Base-by-base conservation (phyloP, 2,113 vertebrate species). In the Mormyrus iriodes region DNA sequence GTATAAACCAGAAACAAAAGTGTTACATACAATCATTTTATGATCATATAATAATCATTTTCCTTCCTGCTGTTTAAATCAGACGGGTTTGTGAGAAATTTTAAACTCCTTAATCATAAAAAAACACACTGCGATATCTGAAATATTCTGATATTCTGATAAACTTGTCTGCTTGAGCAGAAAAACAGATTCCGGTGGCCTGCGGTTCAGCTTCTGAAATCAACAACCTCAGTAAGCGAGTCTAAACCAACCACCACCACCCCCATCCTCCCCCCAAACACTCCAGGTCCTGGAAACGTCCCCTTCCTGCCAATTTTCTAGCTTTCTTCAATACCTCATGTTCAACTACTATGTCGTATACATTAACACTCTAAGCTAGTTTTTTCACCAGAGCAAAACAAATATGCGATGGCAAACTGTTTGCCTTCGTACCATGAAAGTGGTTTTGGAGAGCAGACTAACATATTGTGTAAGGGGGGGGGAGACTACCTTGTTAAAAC, bases 161-260 rank as follows among this genome's bases (percentile, higher is more conserved):
- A 44, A 21, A 42, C 39, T 46, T 55, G 19, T 39, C 48, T 51
- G 88, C 49, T 79, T 79, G 21, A 52, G 49, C 15, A 51, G 48
- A 35, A 76, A 55, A 6, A 61, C 27, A 52, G 46, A 53, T 89
- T 89, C 89, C 61, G 76, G 89, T 44, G 84, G 89, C 55, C 9
- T 27, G 53, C 27, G n/a, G 44, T 31, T 76, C 44, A 51, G 89
- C 58, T 42, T 49, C 83, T 85, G 24, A 35, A 27, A 49, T 65
- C 55, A 27, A 39, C 51, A 55, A 12, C 44, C 13, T 19, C 58
- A 69, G 52, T 89, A 65, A 86, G 89, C 0, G 27, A 65, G 76
- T 27, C 35, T 83, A 6, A 46, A 17, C 4, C 15, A 83, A 5
- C 27, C 5, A n/a, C n/a, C 65, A 24, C 65, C 17, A 31, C 4